phyloP scores from a whole-genome alignment of 2,888 invertebrate genomes.

The Odontocolon sp. region DNA sequence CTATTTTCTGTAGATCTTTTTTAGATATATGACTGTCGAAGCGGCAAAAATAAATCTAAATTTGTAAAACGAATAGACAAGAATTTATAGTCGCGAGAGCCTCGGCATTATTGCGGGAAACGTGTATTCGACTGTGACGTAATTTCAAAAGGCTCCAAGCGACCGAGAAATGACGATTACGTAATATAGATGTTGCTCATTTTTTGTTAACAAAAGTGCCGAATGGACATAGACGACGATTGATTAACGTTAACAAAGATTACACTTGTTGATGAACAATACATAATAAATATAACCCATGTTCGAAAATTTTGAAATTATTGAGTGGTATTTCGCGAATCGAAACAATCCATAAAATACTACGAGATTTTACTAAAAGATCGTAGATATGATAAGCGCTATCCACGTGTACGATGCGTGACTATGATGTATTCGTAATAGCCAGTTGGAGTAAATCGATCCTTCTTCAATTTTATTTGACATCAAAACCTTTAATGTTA shows the following conservation, averaged over 20 bases:
- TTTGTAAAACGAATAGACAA: slow-evolving; percentile 18
- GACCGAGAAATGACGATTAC: slow-evolving; percentile 46
- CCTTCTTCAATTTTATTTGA: too few species aligned
- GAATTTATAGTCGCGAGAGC: slow-evolving; percentile 14
- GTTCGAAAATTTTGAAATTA: too few species aligned
- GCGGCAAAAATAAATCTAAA: slow-evolving; percentile 5
- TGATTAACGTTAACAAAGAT: too few species aligned
- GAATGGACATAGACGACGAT: neutral
- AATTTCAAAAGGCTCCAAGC: slow-evolving; percentile 44
- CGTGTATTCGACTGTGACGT: slow-evolving; percentile 48
- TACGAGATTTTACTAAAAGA: too few species aligned
- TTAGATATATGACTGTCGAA: neutral
- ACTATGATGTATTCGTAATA: too few species aligned
- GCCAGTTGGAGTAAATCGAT: too few species aligned
- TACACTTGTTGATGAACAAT: neutral
- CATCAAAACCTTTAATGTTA: too few species aligned
- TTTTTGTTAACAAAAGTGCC: slow-evolving; percentile 17
- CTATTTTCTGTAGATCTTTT: too few species aligned
- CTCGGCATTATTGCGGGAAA: slow-evolving; percentile 37
- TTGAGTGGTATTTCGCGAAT: too few species aligned
- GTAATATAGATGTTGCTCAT: slow-evolving; percentile 17
- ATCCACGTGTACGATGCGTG: too few species aligned
- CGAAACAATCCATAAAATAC: too few species aligned
- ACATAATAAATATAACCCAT: neutral
- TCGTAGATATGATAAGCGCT: too few species aligned